A percentile compares a stretch with the other conserved stretches of the same genome.
Evolutionary conservation across 1,140 invertebrate genomes (phyloP).

Genomic region (Scaptomyza hsui): DNA sequence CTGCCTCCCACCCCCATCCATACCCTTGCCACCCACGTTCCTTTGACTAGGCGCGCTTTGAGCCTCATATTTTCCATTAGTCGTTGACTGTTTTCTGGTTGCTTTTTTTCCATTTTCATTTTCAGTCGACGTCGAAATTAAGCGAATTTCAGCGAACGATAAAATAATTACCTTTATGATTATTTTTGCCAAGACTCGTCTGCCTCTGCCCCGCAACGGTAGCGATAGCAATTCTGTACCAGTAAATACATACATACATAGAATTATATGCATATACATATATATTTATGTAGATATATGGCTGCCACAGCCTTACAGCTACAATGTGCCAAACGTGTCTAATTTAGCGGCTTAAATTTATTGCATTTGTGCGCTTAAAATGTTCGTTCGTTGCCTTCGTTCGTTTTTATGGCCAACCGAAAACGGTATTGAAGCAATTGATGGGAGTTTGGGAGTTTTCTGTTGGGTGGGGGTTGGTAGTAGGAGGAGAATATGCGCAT

Average conservation of each 20-base stretch:
- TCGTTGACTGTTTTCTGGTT: slow-evolving; percentile 20
- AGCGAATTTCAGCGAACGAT: slow-evolving; percentile 72
- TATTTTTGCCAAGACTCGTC: slow-evolving; percentile 49
- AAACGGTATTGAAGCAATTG: slow-evolving; percentile 57
- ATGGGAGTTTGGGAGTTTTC: slow-evolving; percentile 30
- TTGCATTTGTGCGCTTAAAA: slow-evolving; percentile 75
- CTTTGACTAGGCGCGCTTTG: slow-evolving; percentile 36
- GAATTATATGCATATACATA: background rate
- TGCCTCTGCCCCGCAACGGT: too few species aligned
- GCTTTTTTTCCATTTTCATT: slow-evolving; percentile 22
- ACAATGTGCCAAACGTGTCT: slow-evolving; percentile 72
- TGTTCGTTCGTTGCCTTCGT: slow-evolving; percentile 64
- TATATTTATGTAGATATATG: slow-evolving; percentile 13
- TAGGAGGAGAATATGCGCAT: slow-evolving; percentile 7
- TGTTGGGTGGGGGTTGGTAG: too few species aligned
- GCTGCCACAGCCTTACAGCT: background rate
- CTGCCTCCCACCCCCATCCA: slow-evolving; percentile 4
- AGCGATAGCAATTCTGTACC: slow-evolving; percentile 20
- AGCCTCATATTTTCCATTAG: slow-evolving; percentile 73
- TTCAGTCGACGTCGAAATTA: slow-evolving; percentile 59
- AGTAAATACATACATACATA: slow-evolving; percentile 9
- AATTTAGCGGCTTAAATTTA: slow-evolving; percentile 77
- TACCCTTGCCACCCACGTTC: slow-evolving; percentile 22
- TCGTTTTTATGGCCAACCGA: slow-evolving; percentile 63
- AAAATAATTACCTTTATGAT: slow-evolving; percentile 78